Conservation (phyloP, 2,797 vertebrate genomes). For the Danio choprae region DNA sequence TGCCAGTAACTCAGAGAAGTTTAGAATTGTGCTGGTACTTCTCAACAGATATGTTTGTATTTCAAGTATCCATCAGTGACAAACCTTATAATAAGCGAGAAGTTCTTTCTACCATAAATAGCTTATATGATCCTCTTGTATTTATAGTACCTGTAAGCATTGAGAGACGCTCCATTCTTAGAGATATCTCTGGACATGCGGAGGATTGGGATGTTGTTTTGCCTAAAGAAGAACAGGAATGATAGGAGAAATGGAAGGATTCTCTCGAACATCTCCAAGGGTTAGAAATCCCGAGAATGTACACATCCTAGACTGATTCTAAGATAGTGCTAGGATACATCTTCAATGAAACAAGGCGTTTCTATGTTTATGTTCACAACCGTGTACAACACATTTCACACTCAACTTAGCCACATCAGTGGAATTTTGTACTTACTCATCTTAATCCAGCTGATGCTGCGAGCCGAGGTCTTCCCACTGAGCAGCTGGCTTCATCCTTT, state of each 20-base stretch:
- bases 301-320: background rate
- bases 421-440: background rate
- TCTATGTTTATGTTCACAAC: background rate
- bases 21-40: background rate
- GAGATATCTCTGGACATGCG: background rate
- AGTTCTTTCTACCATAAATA: background rate
- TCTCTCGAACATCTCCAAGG: constrained; percentile 2
- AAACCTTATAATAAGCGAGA: constrained; percentile 6
- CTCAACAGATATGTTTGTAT: background rate
- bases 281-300: background rate
- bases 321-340: background rate
- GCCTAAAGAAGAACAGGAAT: background rate
- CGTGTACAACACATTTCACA: background rate
- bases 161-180: background rate
- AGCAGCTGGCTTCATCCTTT: background rate
- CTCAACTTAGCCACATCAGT: background rate
- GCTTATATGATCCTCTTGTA: background rate
- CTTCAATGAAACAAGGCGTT: background rate
- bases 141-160: background rate
- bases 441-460: background rate
- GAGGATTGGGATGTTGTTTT: background rate
- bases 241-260: background rate
- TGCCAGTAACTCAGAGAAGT: background rate
- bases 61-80: background rate
- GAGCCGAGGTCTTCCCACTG: background rate